These are phyloP conservation scores for Herminia tarsipennalis DNA, from an alignment of 2,888 invertebrate genomes.

Conservation along the genomic window DNA sequence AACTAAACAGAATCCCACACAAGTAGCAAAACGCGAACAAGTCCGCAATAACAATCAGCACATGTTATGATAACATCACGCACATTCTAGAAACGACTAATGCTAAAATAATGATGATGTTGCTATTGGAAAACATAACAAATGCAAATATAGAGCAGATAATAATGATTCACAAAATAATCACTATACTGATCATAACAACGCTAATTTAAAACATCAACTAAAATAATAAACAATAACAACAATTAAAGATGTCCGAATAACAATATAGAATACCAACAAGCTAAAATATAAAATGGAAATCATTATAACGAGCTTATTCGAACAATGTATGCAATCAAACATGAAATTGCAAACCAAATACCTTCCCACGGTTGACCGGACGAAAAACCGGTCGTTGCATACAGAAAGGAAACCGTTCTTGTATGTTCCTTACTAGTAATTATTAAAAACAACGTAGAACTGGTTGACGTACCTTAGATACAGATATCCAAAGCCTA, in stretches of 20 bases:
- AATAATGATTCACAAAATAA: neutral
- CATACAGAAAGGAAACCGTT: slow-evolving; percentile 77
- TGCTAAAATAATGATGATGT: too few relatives aligned
- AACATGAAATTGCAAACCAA: slow-evolving; percentile 61
- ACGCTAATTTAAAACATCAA: slow-evolving; percentile 4
- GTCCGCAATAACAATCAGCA: slow-evolving; percentile 1
- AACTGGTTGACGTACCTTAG: slow-evolving; percentile 67
- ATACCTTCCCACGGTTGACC: slow-evolving; percentile 79
- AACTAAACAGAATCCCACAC: too few relatives aligned
- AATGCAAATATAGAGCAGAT: too few relatives aligned
- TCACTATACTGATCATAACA: too few relatives aligned
- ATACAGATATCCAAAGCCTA: slow-evolving; percentile 49
- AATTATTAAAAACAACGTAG: slow-evolving; percentile 60
- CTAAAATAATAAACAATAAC: slow-evolving; percentile 2
- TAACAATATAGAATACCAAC: too few relatives aligned
- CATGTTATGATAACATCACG: neutral
- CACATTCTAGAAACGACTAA: neutral
- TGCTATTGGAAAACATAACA: too few relatives aligned
- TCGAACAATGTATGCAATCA: slow-evolving; percentile 48
- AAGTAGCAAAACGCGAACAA: too few relatives aligned
- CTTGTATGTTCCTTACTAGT: slow-evolving; percentile 61
- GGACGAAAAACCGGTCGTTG: slow-evolving; percentile 79
- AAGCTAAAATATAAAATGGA: slow-evolving; percentile 20
- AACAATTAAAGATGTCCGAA: neutral
- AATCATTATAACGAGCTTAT: slow-evolving; percentile 20